These are phyloP conservation scores for Exephanes ischioxanthus DNA, from an alignment of 2,888 invertebrate species.

Conservation along the genomic window DNA sequence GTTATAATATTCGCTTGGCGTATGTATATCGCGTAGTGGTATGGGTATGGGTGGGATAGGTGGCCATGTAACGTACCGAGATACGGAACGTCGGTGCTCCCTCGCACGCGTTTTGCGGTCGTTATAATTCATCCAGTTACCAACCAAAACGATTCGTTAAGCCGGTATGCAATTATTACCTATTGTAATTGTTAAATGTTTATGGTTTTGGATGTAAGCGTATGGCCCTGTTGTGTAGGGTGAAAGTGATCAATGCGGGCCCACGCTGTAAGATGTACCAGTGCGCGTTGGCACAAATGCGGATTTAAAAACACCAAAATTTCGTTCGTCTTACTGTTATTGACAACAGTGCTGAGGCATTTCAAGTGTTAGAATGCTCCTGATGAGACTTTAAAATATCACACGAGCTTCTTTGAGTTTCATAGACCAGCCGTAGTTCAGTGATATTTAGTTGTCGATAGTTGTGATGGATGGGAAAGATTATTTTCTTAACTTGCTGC, in stretches of 20 bases:
- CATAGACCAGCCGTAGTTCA: neutral
- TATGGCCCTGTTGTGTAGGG: neutral
- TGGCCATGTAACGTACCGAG: slow-evolving; percentile 4
- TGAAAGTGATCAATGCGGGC: neutral
- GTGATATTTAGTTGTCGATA: neutral
- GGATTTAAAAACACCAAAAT: neutral
- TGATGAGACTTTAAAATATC: neutral
- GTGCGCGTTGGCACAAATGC: neutral
- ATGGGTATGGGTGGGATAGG: slow-evolving; percentile 4
- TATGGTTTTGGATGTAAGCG: slow-evolving; percentile 14
- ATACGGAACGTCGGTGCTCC: slow-evolving; percentile 7
- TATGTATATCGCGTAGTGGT: slow-evolving; percentile 19
- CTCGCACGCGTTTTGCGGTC: slow-evolving; percentile 59
- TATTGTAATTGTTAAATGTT: slow-evolving; percentile 58
- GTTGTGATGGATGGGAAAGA: too few species aligned
- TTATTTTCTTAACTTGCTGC: too few species aligned
- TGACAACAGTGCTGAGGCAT: neutral
- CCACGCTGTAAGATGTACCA: neutral
- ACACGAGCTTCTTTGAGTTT: neutral
- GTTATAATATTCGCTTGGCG: neutral
- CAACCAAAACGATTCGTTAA: slow-evolving; percentile 60
- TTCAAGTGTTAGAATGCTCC: neutral
- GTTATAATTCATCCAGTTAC: slow-evolving; percentile 55
- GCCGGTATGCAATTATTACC: slow-evolving; percentile 56
- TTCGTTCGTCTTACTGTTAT: neutral